Evolutionary conservation across 1,140 invertebrate genomes (phyloP), one percentile per base, ranked within the genome.

Genomic region (Drosophila pseudoobscura): DNA sequence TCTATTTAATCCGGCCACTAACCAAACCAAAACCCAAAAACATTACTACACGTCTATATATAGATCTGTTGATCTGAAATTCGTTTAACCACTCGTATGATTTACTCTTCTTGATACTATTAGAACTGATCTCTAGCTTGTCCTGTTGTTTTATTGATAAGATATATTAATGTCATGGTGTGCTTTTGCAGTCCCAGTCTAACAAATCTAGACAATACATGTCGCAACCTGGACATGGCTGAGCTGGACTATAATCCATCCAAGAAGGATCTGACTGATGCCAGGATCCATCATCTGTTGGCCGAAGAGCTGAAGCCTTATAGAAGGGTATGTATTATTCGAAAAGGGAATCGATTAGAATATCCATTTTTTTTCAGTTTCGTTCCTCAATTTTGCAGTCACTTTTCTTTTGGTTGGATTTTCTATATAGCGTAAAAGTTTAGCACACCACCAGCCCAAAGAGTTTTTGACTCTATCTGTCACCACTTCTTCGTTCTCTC

Each of bases 241-340:
- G 97, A 98, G 89, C 92, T 98, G 77, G 96, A 98, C 90, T 98
- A 98, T 90, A 97, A 96, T 93, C 96, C 97, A 55, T 97, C 96
- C 43, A 96, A 96, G 87, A 97, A 97, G 91, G 97, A 98, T 92
- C 92, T 98, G 53, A 97, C 96, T 4, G 97, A 98, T 92, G 97
- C 96, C 8, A 96, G 95, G 91, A 97, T 98, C 72, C 97, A 99
- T 92, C 97, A 98, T 92, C 93, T 99, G 39, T 92, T 99, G 13
- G 96, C 96, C 7, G 97, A 98, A 92, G 96, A 98, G 92, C 93
- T 98, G 58, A 97, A 97, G 92, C 97, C 97, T 8, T 96, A 96
- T 89, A 95, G 96, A 93, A 94, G 96, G 92, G 97, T 98, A 94
- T 94, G 94, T 93, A 75, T 66, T 8, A 11, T 15, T 15, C 4